These are phyloP conservation scores for Eulemur mongoz DNA, from an alignment of 2,797 vertebrate genomes.

Conservation along the genomic window DNA sequence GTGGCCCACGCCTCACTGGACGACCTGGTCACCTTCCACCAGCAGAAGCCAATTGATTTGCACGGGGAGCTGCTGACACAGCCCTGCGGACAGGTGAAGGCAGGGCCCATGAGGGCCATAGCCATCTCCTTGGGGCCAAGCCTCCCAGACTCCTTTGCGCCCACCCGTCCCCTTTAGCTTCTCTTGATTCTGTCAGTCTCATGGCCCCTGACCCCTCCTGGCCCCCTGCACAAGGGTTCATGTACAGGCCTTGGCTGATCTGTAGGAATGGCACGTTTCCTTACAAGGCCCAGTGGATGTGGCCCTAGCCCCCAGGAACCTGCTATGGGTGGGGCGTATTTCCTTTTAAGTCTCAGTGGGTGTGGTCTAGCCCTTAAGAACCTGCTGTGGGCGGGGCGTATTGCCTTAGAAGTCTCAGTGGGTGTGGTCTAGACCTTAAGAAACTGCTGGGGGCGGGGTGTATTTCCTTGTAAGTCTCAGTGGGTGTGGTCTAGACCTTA, in stretches of 20 bases:
- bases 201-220: neutral
- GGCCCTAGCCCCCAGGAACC: neutral
- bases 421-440: neutral
- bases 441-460: neutral
- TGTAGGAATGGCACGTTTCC: neutral
- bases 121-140: too few species aligned
- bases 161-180: neutral
- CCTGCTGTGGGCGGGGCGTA: neutral
- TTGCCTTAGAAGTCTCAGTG: neutral
- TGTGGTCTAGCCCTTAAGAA: too few species aligned
- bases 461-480: neutral
- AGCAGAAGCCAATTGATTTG: conserved; percentile 83
- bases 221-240: neutral
- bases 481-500: neutral
- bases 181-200: neutral
- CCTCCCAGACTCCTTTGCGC: neutral
- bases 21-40: conserved; percentile 88
- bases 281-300: rapidly evolving
- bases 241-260: neutral
- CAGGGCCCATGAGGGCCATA: rapidly evolving
- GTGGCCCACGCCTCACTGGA: conserved; percentile 83
- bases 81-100: conserved; percentile 87
- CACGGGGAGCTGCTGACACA: conserved; percentile 85
- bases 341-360: too few species aligned
- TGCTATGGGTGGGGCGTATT: neutral